Base-by-base conservation (phyloP, 1,140 invertebrate species). In the Riptortus pedestris region DNA sequence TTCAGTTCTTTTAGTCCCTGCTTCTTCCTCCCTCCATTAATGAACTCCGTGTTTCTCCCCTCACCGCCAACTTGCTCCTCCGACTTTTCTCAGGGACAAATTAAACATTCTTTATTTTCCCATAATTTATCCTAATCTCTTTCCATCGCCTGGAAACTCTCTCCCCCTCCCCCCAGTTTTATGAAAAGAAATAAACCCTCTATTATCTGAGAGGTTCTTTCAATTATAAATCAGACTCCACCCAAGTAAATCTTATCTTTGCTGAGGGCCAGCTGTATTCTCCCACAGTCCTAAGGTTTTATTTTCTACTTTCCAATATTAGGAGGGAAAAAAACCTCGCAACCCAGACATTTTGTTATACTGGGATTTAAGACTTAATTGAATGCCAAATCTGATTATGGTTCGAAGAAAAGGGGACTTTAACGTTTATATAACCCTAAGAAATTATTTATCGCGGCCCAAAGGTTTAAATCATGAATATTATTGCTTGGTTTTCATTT, bases 1-100 rank as follows among this genome's bases (percentile, higher is more conserved):
- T 63, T 65, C 58, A 38, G 22, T 38, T 68, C 58, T 63, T 67
- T 64, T 64, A 59, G 65, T 64, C 71, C 70, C 67, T 70, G 69
- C 72, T 70, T 71, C 73, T 73, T 51, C 72, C 70, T 71, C 73
- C 73, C 73, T 74, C 69, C 71, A 68, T 71, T 69, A 70, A 71
- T 73, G 71, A 75, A 73, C 72, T 70, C 69, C 72, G 31, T n/a
- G n/a, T n/a, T n/a, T n/a, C n/a, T n/a, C n/a, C 71, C 69, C 73
- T 70, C 73, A 72, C 74, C 73, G 74, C 69, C 73, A 71, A 70
- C 73, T 73, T 72, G 73, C 69, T 71, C 71, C 71, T 69, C 70
- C 31, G 16, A 20, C 58, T 28, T 18, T n/a, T 57, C 24, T 20
- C 45, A 24, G 48, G 43, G 47, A 62, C 65, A 52, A 38, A 28